Conservation (phyloP, 2,797 vertebrate genomes). For the Cyclura pinguis region DNA sequence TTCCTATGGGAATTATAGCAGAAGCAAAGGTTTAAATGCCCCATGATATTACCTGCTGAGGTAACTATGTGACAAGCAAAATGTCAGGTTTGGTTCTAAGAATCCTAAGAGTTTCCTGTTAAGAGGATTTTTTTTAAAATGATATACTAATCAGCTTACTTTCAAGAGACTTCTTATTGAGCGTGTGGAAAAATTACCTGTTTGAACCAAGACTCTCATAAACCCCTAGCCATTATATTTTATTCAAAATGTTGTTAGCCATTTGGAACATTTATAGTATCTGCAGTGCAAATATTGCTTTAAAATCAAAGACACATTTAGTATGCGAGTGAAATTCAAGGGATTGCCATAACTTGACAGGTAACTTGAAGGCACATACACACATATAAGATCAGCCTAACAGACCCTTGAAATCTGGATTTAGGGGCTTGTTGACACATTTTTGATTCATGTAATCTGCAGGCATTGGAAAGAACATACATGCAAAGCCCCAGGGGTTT, state of each 20-base stretch:
- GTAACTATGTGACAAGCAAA: too few relatives aligned
- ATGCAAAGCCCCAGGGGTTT: neutral
- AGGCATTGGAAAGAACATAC: neutral
- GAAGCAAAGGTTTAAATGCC: neutral
- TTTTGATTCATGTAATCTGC: conserved; percentile 34
- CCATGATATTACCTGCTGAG: too few relatives aligned
- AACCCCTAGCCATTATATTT: neutral
- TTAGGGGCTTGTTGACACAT: rapidly evolving
- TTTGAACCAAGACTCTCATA: too few relatives aligned
- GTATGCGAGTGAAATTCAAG: too few relatives aligned
- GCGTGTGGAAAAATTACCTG: too few relatives aligned
- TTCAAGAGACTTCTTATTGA: too few relatives aligned
- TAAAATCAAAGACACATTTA: neutral
- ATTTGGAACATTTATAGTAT: neutral
- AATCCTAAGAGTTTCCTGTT: neutral
- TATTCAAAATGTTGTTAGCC: neutral
- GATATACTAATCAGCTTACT: too few relatives aligned
- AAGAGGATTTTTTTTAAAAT: neutral
- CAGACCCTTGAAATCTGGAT: neutral
- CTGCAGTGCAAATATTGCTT: neutral
- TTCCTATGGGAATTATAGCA: neutral
- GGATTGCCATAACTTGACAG: too few relatives aligned
- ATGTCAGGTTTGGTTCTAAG: too few relatives aligned
- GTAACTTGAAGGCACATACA: too few relatives aligned
- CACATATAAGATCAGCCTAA: neutral